Evolutionary conservation across 2,113 vertebrate genomes (phyloP).

Genomic region (Forbesichthys agassizii): DNA sequence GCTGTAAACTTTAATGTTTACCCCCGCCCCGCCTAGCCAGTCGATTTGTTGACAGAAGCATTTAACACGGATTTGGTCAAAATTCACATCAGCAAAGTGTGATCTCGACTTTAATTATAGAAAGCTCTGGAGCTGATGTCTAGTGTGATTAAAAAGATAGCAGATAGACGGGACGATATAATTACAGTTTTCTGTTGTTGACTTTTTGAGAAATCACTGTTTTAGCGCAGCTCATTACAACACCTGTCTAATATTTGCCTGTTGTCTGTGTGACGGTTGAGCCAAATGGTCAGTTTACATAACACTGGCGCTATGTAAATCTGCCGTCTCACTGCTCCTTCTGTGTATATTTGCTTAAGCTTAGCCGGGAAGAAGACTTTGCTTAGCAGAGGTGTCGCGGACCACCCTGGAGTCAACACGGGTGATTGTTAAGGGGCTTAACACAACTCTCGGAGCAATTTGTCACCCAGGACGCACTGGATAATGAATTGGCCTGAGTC

Average conservation of each 20-base stretch:
- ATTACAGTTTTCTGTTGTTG: slow-evolving; percentile 46
- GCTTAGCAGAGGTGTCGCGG: background rate
- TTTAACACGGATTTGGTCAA: background rate
- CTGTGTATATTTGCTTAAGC: slow-evolving; percentile 35
- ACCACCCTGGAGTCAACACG: slow-evolving; percentile 44
- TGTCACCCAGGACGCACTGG: slow-evolving; percentile 59
- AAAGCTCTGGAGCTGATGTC: slow-evolving; percentile 3
- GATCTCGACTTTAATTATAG: slow-evolving; percentile 29
- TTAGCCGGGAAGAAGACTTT: too few relatives aligned
- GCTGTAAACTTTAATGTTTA: slow-evolving; percentile 8
- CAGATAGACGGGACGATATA: slow-evolving; percentile 39
- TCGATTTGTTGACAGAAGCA: background rate
- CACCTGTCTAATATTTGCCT: slow-evolving; percentile 28
- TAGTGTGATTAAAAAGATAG: slow-evolving; percentile 15
- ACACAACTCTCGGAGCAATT: slow-evolving; percentile 70
- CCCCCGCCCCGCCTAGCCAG: too few relatives aligned
- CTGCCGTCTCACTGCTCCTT: slow-evolving; percentile 15
- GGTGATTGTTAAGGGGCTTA: slow-evolving; percentile 71
- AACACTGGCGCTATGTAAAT: slow-evolving; percentile 19
- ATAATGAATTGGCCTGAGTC: slow-evolving; percentile 69
- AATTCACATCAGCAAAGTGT: slow-evolving; percentile 1
- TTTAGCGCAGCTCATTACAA: slow-evolving; percentile 50
- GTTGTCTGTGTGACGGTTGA: background rate
- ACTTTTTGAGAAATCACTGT: slow-evolving; percentile 34
- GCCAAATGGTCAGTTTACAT: slow-evolving; percentile 4